Base-by-base conservation (phyloP, 2,888 invertebrate genomes). In the Fabriciana adippe region DNA sequence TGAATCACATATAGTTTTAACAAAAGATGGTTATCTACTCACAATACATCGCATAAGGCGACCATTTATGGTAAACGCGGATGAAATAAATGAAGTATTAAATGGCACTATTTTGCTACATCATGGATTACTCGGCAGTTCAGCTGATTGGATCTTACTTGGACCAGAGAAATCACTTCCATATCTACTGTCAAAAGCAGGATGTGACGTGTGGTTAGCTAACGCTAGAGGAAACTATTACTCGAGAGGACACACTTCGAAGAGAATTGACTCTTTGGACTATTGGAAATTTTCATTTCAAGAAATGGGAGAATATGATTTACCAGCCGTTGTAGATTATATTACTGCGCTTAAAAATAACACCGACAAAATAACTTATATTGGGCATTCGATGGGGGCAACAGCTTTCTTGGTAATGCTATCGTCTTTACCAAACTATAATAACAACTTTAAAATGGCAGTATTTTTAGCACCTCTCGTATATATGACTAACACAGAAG, bases 1-100 rank as follows among this genome's bases (percentile, higher is more conserved):
- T 0, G 96, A 97, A 85, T 93, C 94, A 0, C 96, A 97, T 78
- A 90, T 93, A 0, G 93, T 96, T 0, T 85, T 93, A 62, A 98
- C 98, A 0, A 93, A 94, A 31, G 98, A 98, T 84, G 97, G 97
- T 1, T 98, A 97, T 83, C 93, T 97, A 56, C 89, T 98, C 57
- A 95, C 95, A 3, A 73, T 98, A 57, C 97, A 97, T 79, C 94
- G 98, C 71, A 97, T 98, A 78, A 8, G 35, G 3, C 96, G 35
- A 11, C 96, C 97, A 0, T 93, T 93, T 74, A 72, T 84, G 0
- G 93, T 93, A 64, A 87, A 89, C 67, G 78, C 81, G 26, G n/a
- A 11, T 15, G 78, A 86, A 0, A 70, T 70, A 6, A 85, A 75
- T 64, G 67, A 71, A 14, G 80, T 77, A 11, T 77, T 85, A 0